Conservation (phyloP, 2,888 invertebrate genomes). For the Hyles lineata region DNA sequence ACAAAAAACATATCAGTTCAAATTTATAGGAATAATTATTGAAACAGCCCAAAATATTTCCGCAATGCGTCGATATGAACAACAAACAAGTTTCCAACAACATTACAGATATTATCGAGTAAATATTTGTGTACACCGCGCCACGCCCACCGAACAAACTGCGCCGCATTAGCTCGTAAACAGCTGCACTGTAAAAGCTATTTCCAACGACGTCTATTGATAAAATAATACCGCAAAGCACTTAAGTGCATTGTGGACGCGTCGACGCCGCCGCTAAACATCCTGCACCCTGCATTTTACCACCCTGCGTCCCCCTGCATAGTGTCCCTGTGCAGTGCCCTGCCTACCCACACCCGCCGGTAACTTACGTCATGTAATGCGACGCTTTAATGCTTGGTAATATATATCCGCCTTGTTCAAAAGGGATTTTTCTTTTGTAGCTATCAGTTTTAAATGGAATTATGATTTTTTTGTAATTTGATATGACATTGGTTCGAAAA, state of each 20-base stretch:
- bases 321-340: background rate
- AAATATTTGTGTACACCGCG: background rate
- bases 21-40: no score
- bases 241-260: conserved; percentile 26
- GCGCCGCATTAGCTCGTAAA: background rate
- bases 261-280: conserved; percentile 1
- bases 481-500: no score
- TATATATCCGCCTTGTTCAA: background rate
- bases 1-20: no score
- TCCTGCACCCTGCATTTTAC: background rate
- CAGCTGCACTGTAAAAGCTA: conserved; percentile 7
- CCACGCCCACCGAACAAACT: background rate
- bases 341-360: background rate
- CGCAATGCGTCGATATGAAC: no score
- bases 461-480: no score
- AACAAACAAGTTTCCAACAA: background rate
- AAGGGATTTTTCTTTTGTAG: no score
- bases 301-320: no score
- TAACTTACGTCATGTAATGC: background rate
- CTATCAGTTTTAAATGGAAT: no score
- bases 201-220: conserved; percentile 9
- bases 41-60: no score
- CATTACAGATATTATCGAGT: background rate
- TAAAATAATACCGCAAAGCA: conserved; percentile 23
- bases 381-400: background rate